Evolutionary conservation across 2,888 invertebrate genomes (phyloP).

Genomic region (Monopis laevigella): DNA sequence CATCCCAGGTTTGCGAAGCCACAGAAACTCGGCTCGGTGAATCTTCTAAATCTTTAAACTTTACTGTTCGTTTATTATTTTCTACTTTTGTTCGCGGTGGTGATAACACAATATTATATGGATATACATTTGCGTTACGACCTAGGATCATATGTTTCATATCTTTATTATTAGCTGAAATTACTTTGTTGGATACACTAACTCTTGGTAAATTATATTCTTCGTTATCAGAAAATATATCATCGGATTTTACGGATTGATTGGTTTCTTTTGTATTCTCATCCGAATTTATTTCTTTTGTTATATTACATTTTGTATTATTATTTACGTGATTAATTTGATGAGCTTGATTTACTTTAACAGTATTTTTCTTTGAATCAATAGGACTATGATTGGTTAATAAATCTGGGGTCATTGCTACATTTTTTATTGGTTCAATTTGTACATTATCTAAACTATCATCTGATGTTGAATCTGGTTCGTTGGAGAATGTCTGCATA

Average conservation of each 20-base stretch:
- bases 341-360: slow-evolving; percentile 13
- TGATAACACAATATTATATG: slow-evolving; percentile 52
- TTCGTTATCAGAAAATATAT: slow-evolving; percentile 45
- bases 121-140: slow-evolving; percentile 41
- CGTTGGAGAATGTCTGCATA: slow-evolving; percentile 57
- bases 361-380: slow-evolving; percentile 30
- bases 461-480: slow-evolving; percentile 49
- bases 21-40: neutral
- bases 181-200: too few relatives aligned
- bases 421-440: slow-evolving; percentile 20
- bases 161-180: slow-evolving; percentile 29
- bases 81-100: slow-evolving; percentile 38
- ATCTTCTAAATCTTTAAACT: slow-evolving; percentile 30
- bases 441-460: slow-evolving; percentile 45
- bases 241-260: slow-evolving; percentile 11
- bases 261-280: slow-evolving; percentile 18
- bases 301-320: neutral
- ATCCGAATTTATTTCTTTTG: neutral
- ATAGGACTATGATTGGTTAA: slow-evolving; percentile 65
- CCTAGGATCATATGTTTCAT: slow-evolving; percentile 53
- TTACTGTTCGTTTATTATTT: slow-evolving; percentile 35
- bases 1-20: slow-evolving; percentile 8
- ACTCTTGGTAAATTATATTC: slow-evolving; percentile 40
- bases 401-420: slow-evolving; percentile 62
- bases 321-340: neutral